Evolutionary conservation across 2,797 vertebrate genomes (phyloP), one percentile per base, ranked within the genome.

Genomic region (Cottoperca gobio): DNA sequence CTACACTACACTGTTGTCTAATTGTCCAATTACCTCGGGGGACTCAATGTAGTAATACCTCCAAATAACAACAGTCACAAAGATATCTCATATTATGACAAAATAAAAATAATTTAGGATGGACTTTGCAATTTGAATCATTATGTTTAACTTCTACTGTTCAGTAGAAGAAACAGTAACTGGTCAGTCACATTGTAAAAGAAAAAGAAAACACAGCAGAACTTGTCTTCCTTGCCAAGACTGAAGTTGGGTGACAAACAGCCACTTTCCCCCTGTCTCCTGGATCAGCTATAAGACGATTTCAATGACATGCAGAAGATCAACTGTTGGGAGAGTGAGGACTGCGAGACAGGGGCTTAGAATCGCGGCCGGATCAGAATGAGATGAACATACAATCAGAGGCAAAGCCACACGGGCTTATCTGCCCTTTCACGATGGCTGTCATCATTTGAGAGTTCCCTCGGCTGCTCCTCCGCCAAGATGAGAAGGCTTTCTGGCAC

Each of bases 241-340:
- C 82, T 83, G 80, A 92, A 94, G 87, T 94, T 90, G 84, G 72
- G 90, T 89, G 89, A 94, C 88, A 92, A 91, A 92, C 87, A 92
- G 89, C 79, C 91, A 79, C 88, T 92, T 90, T 84, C 83, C 88
- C 91, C 85, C 89, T 89, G 88, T 93, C 93, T 93, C 86, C 88
- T 93, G 93, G 90, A 94, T 93, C 93, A 93, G 88, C 90, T 83
- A 82, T 93, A 94, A 95, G 94, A 92, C 88, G 92, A 94, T 93
- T 94, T 95, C 91, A 91, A 91, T 91, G 91, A 94, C 93, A 92
- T 91, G 87, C 91, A 92, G 91, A 94, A 94, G 92, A 95, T 94
- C 92, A 95, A 93, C 91, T 89, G 87, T 93, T 92, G 89, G 89
- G 92, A 92, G 91, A 93, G 91, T 87, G 91, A 93, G 85, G 91